These are phyloP conservation scores for Patiria pectinifera DNA, from an alignment of 53 echinoderm and acorn worm species.

Conservation along the genomic window DNA sequence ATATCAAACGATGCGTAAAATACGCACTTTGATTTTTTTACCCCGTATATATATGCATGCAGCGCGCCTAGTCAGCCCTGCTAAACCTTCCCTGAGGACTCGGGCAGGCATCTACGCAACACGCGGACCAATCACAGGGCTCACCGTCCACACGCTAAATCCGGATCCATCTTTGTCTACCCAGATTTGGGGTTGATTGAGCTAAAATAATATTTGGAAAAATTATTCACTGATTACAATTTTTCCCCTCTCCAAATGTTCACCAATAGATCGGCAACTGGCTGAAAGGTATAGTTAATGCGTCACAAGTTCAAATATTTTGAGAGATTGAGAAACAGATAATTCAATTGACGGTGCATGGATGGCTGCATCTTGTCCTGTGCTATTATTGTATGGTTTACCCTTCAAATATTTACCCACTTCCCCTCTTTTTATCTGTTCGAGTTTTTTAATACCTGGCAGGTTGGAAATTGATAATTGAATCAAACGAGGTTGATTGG, in stretches of 20 bases:
- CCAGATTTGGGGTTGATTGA: slow-evolving; percentile 30
- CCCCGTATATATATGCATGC: neutral
- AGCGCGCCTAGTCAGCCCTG: neutral
- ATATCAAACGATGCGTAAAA: slow-evolving; percentile 47
- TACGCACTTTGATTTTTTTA: slow-evolving; percentile 54
- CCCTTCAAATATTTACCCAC: neutral
- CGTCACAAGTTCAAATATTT: slow-evolving; percentile 23
- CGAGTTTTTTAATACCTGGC: neutral
- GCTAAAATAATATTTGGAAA: slow-evolving; percentile 55
- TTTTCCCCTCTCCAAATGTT: neutral
- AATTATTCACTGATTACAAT: slow-evolving; percentile 49
- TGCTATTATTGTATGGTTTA: neutral
- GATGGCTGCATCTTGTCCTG: neutral
- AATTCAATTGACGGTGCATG: neutral
- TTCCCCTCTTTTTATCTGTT: neutral
- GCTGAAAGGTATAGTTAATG: slow-evolving; percentile 36
- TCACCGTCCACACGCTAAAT: neutral
- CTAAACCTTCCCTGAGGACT: slow-evolving; percentile 4
- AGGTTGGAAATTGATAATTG: slow-evolving; percentile 4
- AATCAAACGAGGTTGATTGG: neutral
- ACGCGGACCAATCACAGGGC: slow-evolving; percentile 30
- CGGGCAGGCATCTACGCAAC: neutral
- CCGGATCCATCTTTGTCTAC: slow-evolving; percentile 19
- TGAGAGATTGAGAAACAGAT: slow-evolving; percentile 10
- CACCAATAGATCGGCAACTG: slow-evolving; percentile 18